Base-by-base conservation (phyloP, 2,888 invertebrate species). In the Sinopyrophorus schimmeli region DNA sequence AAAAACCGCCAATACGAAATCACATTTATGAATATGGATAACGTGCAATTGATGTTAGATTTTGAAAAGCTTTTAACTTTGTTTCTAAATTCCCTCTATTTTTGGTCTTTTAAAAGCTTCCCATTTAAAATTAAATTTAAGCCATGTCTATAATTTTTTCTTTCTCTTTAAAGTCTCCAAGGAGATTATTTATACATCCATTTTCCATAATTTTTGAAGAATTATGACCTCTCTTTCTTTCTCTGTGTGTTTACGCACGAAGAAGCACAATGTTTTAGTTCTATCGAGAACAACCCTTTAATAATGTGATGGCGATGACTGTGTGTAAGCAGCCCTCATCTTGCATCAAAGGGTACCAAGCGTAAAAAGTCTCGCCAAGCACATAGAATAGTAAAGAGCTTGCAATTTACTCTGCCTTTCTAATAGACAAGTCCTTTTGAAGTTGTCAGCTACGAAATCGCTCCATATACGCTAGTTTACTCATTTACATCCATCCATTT, bases 311-410 rank as follows among this genome's bases (percentile, higher is more conserved):
- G 41, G 51, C 46, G 47, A 51, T 38, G 51, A 46, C 41, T 51
- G 43, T 35, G n/a, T n/a, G 51, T 51, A 51, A 51, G 40, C 51
- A 51, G 42, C 51, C 51, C 51, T 51, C 51, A 51, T 51, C 51
- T 46, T 46, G 46, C 51, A 38, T 51, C 51, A 51, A 51, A 51
- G 51, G 35, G 51, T 37, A 38, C 51, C 26, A 41, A 27, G 53
- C 53, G 53, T 48, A 53, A 52, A 52, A 53, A 53, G 48, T 53
- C 53, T 44, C 53, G 35, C 53, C 48, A 27, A 44, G 39, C 48
- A 44, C 44, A 48, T 39, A 40, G 48, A 53, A 53, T 53, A 48
- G 53, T 47, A 53, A 53, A 53, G 53, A 53, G 53, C 39, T 44
- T 44, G 53, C 53, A 48, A 53, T 53, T 53, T 47, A 39, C 51